A percentile compares a stretch with the other conserved stretches of the same genome.
Evolutionary conservation across 1,140 invertebrate species (phyloP).

Genomic region (Conopomorpha cramerella): DNA sequence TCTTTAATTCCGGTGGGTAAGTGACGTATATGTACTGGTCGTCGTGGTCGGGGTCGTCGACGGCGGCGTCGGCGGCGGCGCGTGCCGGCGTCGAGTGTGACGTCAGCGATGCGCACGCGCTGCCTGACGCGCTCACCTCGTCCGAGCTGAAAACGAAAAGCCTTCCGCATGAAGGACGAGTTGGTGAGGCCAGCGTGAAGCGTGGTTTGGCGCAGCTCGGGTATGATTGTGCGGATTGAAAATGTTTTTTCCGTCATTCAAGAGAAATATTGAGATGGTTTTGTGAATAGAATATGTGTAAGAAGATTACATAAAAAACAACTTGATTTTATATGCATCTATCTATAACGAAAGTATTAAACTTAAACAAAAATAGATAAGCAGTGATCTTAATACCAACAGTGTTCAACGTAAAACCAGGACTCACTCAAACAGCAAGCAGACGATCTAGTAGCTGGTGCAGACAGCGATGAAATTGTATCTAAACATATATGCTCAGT

Average conservation of each 20-base stretch:
- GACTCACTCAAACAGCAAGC: no score
- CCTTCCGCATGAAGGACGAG: not conserved
- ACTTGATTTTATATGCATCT: not conserved
- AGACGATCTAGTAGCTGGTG: no score
- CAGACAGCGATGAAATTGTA: no score
- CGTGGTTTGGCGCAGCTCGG: not conserved
- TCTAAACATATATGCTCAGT: no score
- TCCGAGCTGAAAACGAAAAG: constrained; percentile 57
- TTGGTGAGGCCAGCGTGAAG: not conserved
- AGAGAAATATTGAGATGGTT: no score
- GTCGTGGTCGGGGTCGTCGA: constrained; percentile 55
- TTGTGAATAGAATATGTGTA: no score
- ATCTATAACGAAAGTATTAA: no score
- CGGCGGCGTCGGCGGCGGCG: constrained; percentile 40
- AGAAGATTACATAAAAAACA: not conserved
- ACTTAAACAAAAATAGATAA: no score
- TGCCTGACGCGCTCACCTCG: constrained; percentile 64
- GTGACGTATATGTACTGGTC: constrained; percentile 85
- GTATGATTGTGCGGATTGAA: no score
- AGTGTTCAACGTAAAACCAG: no score
- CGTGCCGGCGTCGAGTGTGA: constrained; percentile 65
- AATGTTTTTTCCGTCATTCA: no score
- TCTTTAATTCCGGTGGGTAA: constrained; percentile 82
- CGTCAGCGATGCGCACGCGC: constrained; percentile 65
- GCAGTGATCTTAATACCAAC: no score